Percentiles rank a stretch among this genome's conserved stretches.
phyloP scores from a whole-genome alignment of 1,140 invertebrate species.

The Hyposmocoma kahamanoa region DNA sequence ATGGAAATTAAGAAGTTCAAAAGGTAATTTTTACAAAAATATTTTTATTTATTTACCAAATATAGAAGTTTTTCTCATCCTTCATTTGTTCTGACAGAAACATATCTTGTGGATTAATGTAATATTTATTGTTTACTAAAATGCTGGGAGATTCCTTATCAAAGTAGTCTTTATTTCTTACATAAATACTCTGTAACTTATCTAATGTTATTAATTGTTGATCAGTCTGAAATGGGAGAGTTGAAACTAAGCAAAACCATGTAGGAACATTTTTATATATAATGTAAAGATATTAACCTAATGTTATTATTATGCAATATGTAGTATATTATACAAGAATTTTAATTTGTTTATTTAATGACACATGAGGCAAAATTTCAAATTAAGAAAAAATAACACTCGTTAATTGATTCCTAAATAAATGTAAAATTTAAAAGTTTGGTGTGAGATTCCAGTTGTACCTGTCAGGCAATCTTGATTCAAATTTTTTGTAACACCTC shows the following conservation, averaged over 20 bases:
- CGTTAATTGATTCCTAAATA: no score
- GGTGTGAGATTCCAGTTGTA: no score
- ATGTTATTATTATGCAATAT: no score
- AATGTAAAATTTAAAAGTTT: no score
- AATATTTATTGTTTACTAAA: slow-evolving; percentile 67
- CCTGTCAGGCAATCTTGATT: no score
- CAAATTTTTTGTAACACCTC: no score
- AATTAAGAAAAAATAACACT: no score
- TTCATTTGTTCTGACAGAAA: slow-evolving; percentile 22
- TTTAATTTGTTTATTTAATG: no score
- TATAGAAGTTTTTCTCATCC: slow-evolving; percentile 33
- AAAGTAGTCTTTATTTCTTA: slow-evolving; percentile 56
- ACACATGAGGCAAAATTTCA: not conserved
- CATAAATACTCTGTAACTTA: slow-evolving; percentile 34
- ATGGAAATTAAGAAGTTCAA: not conserved
- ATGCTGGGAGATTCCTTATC: slow-evolving; percentile 73
- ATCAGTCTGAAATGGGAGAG: slow-evolving; percentile 50
- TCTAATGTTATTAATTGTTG: slow-evolving; percentile 35
- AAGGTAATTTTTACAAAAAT: not conserved
- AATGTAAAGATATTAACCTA: no score
- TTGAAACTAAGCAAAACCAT: no score
- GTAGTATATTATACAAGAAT: slow-evolving; percentile 2
- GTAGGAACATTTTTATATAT: no score
- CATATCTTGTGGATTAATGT: slow-evolving; percentile 31
- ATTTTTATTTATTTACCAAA: slow-evolving; percentile 33